A percentile compares a stretch with the other conserved stretches of the same genome.
These are phyloP conservation scores for Lycophotia porphyrea DNA, from an alignment of 2,888 invertebrate genomes.

Conservation along the genomic window DNA sequence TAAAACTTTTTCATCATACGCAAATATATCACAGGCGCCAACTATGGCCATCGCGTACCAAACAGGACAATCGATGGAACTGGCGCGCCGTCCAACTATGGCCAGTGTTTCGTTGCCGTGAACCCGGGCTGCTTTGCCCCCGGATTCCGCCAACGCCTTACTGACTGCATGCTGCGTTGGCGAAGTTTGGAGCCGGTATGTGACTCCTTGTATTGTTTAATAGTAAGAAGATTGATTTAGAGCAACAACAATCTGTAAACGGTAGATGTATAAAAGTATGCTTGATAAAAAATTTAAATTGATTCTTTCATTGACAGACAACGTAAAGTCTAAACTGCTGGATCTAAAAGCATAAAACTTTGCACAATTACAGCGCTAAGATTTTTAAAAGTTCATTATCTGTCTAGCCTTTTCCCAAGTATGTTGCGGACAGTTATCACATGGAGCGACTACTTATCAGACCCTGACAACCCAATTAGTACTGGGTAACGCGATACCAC, in stretches of 20 bases:
- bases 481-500: neutral
- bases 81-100: neutral
- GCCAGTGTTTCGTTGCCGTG: slow-evolving; percentile 21
- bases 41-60: slow-evolving; percentile 11
- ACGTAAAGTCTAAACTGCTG: neutral
- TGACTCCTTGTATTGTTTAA: neutral
- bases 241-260: neutral
- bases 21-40: slow-evolving; percentile 6
- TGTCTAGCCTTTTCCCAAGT: neutral
- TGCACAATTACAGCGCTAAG: neutral
- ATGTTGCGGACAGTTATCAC: neutral
- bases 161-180: slow-evolving; percentile 27
- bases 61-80: neutral
- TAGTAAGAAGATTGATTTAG: neutral
- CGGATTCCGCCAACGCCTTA: slow-evolving; percentile 6
- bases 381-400: neutral
- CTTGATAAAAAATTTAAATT: neutral
- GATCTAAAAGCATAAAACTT: neutral
- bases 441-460: neutral
- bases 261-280: neutral
- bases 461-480: neutral
- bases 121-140: slow-evolving; percentile 24
- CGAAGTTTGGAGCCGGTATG: slow-evolving; percentile 21
- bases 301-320: neutral
- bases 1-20: neutral